phyloP scores from a whole-genome alignment of 2,113 vertebrate species.

The Oceanites oceanicus region DNA sequence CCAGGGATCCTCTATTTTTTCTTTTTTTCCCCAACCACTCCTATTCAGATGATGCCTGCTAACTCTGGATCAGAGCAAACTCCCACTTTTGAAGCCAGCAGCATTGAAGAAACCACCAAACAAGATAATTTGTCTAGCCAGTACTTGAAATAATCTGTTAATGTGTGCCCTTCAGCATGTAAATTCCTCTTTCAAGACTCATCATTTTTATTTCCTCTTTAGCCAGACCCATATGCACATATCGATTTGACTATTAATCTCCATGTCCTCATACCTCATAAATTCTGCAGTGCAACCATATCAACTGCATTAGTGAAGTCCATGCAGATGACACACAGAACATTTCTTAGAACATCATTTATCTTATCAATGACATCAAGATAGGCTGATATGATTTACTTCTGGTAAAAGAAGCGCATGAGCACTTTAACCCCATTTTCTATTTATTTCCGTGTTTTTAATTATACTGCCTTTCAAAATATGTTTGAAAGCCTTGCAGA shows the following conservation, averaged over 20 bases:
- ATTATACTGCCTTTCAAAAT: slow-evolving; percentile 15
- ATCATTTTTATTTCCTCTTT: slow-evolving; percentile 43
- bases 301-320: slow-evolving; percentile 14
- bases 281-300: slow-evolving; percentile 6
- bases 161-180: slow-evolving; percentile 27
- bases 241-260: slow-evolving; percentile 14
- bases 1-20: neutral
- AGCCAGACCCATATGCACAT: neutral
- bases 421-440: neutral
- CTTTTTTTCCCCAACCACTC: rapidly evolving
- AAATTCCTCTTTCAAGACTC: slow-evolving; percentile 35
- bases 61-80: neutral
- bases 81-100: neutral
- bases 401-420: neutral
- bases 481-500: neutral
- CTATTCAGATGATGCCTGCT: neutral
- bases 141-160: slow-evolving; percentile 1
- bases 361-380: neutral
- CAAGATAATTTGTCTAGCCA: neutral
- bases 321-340: neutral
- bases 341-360: slow-evolving; percentile 7
- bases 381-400: neutral
- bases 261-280: neutral
- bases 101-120: neutral
- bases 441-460: slow-evolving; percentile 19